Conservation (phyloP, 2,797 vertebrate genomes). For the Sebastes trivittatus region DNA sequence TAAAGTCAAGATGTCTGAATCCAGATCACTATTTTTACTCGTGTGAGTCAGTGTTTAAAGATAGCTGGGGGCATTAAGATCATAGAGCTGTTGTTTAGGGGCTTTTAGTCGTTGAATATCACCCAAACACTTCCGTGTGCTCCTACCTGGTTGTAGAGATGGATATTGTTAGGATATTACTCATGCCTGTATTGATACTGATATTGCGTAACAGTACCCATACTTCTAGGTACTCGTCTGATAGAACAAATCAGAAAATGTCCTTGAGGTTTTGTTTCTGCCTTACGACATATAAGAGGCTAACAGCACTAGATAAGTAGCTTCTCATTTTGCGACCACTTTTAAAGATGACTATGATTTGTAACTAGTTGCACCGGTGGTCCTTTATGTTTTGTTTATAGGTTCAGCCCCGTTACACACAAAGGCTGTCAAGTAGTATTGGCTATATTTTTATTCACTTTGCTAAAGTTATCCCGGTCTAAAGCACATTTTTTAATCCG, state of each 20-base stretch:
- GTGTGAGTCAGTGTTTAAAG: neutral
- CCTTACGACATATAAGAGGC: neutral
- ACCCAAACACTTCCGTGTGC: neutral
- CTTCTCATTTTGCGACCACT: neutral
- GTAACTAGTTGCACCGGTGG: neutral
- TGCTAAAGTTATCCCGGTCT: neutral
- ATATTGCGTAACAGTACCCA: neutral
- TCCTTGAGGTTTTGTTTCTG: neutral
- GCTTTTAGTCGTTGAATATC: neutral
- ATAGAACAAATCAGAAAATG: neutral
- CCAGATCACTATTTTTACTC: constrained; percentile 4
- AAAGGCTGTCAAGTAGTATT: neutral
- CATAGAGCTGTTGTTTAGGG: neutral
- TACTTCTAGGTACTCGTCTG: neutral
- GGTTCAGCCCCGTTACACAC: neutral
- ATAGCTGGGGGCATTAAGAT: neutral
- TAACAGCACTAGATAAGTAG: neutral
- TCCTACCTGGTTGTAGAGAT: neutral
- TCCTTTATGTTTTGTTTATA: no score
- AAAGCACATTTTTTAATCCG: neutral
- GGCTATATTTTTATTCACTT: neutral
- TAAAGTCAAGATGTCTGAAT: constrained; percentile 18
- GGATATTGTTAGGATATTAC: neutral
- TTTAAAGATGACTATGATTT: neutral
- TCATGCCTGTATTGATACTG: neutral